Conservation (phyloP, 2,113 vertebrate genomes). For the Calyptomena viridis region DNA sequence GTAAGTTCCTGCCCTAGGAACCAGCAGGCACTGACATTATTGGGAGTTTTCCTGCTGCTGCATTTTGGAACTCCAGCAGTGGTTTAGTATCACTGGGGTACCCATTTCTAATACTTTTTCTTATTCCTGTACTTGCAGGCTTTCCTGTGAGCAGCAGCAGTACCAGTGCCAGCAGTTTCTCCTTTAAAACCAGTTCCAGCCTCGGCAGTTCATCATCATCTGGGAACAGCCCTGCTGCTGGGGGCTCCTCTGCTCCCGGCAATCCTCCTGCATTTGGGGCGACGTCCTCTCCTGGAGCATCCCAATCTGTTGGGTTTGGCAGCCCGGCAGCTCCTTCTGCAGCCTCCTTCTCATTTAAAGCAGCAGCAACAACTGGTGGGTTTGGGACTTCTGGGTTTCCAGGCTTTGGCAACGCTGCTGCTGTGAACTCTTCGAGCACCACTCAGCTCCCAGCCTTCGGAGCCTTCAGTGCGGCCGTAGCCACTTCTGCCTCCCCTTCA, state of each 20-base stretch:
- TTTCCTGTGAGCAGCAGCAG: conserved; percentile 67
- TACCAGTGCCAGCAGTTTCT: conserved; percentile 68
- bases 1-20: conserved; percentile 58
- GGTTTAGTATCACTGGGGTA: background rate
- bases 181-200: conserved; percentile 74
- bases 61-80: background rate
- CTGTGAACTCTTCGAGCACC: background rate
- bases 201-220: conserved; percentile 41
- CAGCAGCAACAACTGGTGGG: background rate
- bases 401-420: conserved; percentile 50
- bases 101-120: background rate
- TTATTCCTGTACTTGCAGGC: conserved; percentile 56
- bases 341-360: conserved; percentile 73
- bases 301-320: conserved; percentile 46
- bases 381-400: conserved; percentile 61
- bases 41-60: background rate
- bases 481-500: background rate
- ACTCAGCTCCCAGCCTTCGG: conserved; percentile 9
- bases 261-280: conserved; percentile 44
- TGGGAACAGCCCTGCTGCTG: conserved; percentile 58
- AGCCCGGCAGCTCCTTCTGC: conserved; percentile 20
- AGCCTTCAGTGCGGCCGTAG: background rate
- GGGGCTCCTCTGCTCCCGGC: background rate
- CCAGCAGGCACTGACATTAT: background rate
- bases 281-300: background rate